Evolutionary conservation across 2,797 vertebrate species (phyloP).

Genomic region (Podargus strigoides): DNA sequence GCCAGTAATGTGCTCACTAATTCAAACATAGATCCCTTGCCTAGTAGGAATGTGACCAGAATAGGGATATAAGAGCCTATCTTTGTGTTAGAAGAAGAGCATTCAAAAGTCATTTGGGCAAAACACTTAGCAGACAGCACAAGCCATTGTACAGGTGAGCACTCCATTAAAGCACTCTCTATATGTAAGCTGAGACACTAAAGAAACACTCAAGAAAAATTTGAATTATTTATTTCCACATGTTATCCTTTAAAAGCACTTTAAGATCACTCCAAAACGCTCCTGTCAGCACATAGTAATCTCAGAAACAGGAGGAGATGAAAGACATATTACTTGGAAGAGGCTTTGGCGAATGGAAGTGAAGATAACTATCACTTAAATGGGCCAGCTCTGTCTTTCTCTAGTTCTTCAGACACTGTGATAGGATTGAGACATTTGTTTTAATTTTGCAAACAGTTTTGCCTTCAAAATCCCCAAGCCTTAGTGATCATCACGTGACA

Average conservation of each 20-base stretch:
- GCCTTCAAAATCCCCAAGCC: neutral
- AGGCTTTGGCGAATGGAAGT: neutral
- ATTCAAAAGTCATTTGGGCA: neutral
- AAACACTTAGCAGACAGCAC: neutral
- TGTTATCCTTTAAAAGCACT: conserved; percentile 59
- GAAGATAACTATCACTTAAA: neutral
- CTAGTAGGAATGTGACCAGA: neutral
- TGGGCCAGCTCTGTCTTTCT: neutral
- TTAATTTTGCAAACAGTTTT: neutral
- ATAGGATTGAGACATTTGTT: neutral
- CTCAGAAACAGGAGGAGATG: conserved; percentile 27
- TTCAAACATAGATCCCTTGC: neutral
- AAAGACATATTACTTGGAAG: neutral
- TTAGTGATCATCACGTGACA: neutral
- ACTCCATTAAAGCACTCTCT: conserved; percentile 26
- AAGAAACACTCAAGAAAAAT: conserved; percentile 39
- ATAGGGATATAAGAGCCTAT: neutral
- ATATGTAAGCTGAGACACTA: neutral
- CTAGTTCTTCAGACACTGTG: neutral
- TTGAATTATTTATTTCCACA: conserved; percentile 65
- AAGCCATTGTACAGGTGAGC: conserved; percentile 26
- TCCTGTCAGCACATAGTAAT: conserved; percentile 30
- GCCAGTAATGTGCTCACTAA: neutral
- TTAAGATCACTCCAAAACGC: conserved; percentile 7
- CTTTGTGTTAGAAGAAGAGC: neutral